These are phyloP conservation scores for Octopus bimaculoides DNA, from an alignment of 1,140 invertebrate genomes.

Conservation along the genomic window DNA sequence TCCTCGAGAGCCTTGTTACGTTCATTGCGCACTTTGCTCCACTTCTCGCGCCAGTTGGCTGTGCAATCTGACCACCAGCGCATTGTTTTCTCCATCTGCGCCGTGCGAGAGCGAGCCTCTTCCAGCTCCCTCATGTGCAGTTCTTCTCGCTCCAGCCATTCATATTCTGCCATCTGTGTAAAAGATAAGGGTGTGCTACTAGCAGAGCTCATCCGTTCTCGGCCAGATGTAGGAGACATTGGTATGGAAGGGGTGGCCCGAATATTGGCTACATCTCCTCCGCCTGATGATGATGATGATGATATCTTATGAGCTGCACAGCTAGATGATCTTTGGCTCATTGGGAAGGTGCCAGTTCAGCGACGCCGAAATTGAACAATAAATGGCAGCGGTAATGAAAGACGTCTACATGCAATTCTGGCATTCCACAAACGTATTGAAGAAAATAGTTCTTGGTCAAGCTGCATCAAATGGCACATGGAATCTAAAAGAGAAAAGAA, in stretches of 20 bases:
- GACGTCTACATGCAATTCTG: too few species aligned
- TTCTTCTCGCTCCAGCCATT: slow-evolving; percentile 31
- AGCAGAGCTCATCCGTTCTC: slow-evolving; percentile 24
- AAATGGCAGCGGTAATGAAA: neutral
- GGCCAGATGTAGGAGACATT: slow-evolving; percentile 24
- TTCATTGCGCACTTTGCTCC: slow-evolving; percentile 76
- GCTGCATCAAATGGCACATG: too few species aligned
- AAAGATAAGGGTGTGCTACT: slow-evolving; percentile 24
- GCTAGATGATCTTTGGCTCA: slow-evolving; percentile 29
- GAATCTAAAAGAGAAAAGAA: too few species aligned
- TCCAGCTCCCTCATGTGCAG: slow-evolving; percentile 73
- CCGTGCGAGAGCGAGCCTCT: slow-evolving; percentile 83
- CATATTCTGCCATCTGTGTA: slow-evolving; percentile 25
- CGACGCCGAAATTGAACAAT: neutral
- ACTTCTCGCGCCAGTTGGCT: slow-evolving; percentile 89
- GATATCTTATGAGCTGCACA: neutral
- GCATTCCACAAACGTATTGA: too few species aligned
- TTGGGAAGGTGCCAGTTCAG: slow-evolving; percentile 3
- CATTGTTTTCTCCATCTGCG: slow-evolving; percentile 99
- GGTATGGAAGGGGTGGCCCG: slow-evolving; percentile 30
- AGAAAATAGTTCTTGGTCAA: too few species aligned
- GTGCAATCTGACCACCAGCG: slow-evolving; percentile 95
- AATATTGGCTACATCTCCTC: slow-evolving; percentile 36
- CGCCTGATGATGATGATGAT: slow-evolving; percentile 5
- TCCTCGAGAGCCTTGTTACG: slow-evolving; percentile 76